Evolutionary conservation across 1,140 invertebrate species (phyloP), one percentile per base, ranked within the genome.

Genomic region (Portunus trituberculatus): DNA sequence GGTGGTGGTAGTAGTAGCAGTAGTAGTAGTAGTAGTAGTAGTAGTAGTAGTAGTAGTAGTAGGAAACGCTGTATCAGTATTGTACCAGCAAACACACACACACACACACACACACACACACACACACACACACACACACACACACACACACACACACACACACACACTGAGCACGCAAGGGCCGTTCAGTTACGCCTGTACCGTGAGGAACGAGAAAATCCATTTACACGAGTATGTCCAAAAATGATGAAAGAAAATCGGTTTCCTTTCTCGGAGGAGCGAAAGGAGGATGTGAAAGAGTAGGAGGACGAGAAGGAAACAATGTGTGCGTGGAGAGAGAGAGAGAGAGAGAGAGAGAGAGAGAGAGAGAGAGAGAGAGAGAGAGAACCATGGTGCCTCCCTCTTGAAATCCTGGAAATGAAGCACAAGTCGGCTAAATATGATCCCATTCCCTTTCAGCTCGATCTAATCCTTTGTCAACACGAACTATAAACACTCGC

Each of bases 321-420:
- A 91, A 45, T 52, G 89, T 52, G 89, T 52, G 89, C 48, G 46
- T 29, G 89, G 89, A 91, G 89, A 91, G 89, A 91, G 89, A 91
- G 89, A 91, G 89, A 91, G 89, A 91, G 89, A 91, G 89, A 91
- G 89, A 91, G 89, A 91, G 89, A 91, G 45, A 91, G 89, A 91
- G 89, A 91, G 45, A 91, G 89, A 91, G 45, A 89, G 87, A 89
- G 45, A 91, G 89, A 91, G 89, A 91, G 89, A 91, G 89, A 91
- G 89, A 91, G 89, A 91, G 89, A 91, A 45, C 14, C 45, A 0
- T 12, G 12, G 87, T 45, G 16, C 45, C 45, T 25, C 31, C 86
- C 31, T 88, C 67, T n/a, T 25, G 67, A 76, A 76, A 76, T 76
- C 67, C 12, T 76, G 67, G 67, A 76, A 76, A n/a, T 76, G 67